Evolutionary conservation across 2,797 vertebrate genomes (phyloP), one percentile per base, ranked within the genome.

Genomic region (Xiphophorus birchmanni): DNA sequence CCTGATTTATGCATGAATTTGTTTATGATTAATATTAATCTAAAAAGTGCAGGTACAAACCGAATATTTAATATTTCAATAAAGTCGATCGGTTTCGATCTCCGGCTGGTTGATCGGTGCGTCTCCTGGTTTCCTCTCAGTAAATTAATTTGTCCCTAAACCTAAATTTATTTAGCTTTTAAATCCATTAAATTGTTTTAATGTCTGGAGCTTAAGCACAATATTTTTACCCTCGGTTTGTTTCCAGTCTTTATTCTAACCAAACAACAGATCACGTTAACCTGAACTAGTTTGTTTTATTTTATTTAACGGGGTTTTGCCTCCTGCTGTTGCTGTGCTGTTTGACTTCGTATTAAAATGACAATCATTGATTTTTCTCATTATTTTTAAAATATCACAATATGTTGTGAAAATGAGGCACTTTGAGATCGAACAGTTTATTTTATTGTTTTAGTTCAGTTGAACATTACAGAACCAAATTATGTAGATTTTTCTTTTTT

Each of bases 301-400:
- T 77, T 80, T 29, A 81, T 58, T 65, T 35, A 18, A 65, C 10
- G 11, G 45, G 52, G 52, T 56, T 65, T 73, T 13, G 10, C 42
- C 80, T 90, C 69, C 65, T 82, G 74, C 52, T 63, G 63, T 85
- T 77, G 60, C 65, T 67, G 10, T 44, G 26, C 21, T 29, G 80
- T 89, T 80, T 83, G 26, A 78, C 81, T 89, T 89, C 44, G 81
- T 83, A 83, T 86, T 90, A 83, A 80, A 56, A 88, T 76, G 91
- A 94, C 94, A 94, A 93, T 95, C 93, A 85, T 84, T 54, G 37
- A 86, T 79, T 89, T 77, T 77, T 85, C 23, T 69, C n/a, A 42
- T 74, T 29, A 37, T 77, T 87, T 47, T 76, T 79, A 52, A 79
- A 86, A 76, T 82, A 79, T 65, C 73, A 76, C 84, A 81, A 87